These are phyloP conservation scores for Podarcis raffonei DNA, from an alignment of 2,113 vertebrate species.

Conservation along the genomic window DNA sequence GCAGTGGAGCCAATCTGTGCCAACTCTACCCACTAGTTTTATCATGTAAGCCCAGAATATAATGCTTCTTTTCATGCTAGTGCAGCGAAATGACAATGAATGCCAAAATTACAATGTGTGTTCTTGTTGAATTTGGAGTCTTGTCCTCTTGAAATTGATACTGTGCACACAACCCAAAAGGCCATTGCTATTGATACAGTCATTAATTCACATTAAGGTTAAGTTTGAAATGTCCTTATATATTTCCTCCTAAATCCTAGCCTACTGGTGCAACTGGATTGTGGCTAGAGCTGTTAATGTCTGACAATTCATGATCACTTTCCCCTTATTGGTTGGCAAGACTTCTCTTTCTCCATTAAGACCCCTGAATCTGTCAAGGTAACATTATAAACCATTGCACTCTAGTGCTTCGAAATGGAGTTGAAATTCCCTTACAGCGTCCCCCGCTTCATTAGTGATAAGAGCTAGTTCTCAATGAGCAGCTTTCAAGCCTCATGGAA, in stretches of 20 bases:
- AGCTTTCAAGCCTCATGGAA: background rate
- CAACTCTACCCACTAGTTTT: too few relatives aligned
- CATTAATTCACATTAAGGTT: background rate
- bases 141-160: background rate
- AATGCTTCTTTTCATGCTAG: background rate
- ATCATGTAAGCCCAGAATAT: background rate
- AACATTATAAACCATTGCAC: background rate
- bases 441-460: conserved; percentile 14
- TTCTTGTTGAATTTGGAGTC: background rate
- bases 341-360: background rate
- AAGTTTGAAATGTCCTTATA: background rate
- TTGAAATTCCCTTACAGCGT: conserved; percentile 9
- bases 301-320: background rate
- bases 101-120: background rate
- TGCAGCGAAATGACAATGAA: background rate
- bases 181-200: background rate
- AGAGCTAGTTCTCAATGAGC: conserved; percentile 27
- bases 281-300: background rate
- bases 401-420: background rate
- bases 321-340: background rate
- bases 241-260: too few relatives aligned
- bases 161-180: background rate
- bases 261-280: background rate
- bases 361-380: background rate
- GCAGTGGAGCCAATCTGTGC: too few relatives aligned